Evolutionary conservation across 2,797 vertebrate genomes (phyloP), one percentile per base, ranked within the genome.

Genomic region (Schizothorax lantsangensis): DNA sequence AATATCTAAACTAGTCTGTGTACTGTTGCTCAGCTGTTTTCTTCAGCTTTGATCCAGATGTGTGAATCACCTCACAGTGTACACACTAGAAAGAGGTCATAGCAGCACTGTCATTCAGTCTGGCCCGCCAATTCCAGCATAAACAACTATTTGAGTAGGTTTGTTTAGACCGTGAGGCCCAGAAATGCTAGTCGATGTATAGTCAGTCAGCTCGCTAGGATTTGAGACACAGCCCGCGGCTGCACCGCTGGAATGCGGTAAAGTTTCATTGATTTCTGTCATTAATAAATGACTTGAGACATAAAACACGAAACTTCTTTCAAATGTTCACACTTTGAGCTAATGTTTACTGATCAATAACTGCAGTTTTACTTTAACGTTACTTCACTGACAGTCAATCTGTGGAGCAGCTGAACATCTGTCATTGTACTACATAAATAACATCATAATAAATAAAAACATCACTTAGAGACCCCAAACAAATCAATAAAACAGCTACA

Each of bases 361-460:
- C 40, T 33, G 3, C 71, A 45, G 10, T n/a, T 12, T 7, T n/a
- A 66, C 8, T 43, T 19, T 30, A 30, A 30, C 30, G 30, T 30
- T 19, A 2, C 19, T 57, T 14, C 9, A 33, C 19, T 14, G 33
- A 38, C 33, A 54, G 4, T 14, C 21, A 11, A 15, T 21, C 23
- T 79, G 75, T 57, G 52, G 12, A 40, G 4, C 26, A 45, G 57
- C 9, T 80, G 9, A 11, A 80, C 79, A 80, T 80, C 79, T 80
- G 59, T 45, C 79, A 66, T n/a, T n/a, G 6, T n/a, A 59, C 77
- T 40, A 62, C 36, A 26, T 14, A 59, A 30, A 80, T 30, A 64
- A 45, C 40, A 12, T 19, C 8, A 12, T 45, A 12, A 43, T 43
- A 0, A 19, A 11, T 1, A 30, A n/a, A 66, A 80, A 79, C 36